A percentile compares a stretch with the other conserved stretches of the same genome.
These are phyloP conservation scores for Byasa hedistus DNA, from an alignment of 2,888 invertebrate species.

Conservation along the genomic window DNA sequence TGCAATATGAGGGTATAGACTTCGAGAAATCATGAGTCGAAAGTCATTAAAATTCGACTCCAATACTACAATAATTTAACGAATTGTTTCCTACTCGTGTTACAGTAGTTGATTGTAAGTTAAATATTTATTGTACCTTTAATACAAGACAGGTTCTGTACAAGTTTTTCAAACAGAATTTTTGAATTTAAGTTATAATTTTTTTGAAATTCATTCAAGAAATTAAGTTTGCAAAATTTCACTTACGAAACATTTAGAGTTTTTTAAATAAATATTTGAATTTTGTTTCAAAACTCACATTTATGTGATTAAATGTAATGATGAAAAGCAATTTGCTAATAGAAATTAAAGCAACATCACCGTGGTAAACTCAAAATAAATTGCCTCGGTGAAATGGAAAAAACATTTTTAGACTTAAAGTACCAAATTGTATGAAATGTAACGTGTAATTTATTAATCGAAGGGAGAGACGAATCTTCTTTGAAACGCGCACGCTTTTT, in stretches of 20 bases:
- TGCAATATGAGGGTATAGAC: not conserved
- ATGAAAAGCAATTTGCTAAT: not conserved
- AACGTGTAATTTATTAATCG: not conserved
- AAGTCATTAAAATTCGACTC: conserved; percentile 8
- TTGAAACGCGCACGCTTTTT: conserved; percentile 22
- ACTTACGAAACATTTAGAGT: not conserved
- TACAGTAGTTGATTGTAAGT: not conserved
- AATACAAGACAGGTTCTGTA: not conserved
- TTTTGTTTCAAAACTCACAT: not conserved
- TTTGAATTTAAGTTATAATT: too few species aligned
- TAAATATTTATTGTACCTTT: not conserved
- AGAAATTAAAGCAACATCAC: not conserved
- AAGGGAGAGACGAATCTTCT: conserved; percentile 47
- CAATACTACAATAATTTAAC: conserved; percentile 7
- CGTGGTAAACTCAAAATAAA: conserved; percentile 1
- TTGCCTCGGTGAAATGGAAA: not conserved
- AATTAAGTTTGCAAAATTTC: not conserved
- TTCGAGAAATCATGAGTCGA: not conserved
- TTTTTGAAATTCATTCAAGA: too few species aligned
- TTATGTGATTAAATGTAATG: not conserved
- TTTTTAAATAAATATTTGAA: too few species aligned
- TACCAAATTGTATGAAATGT: not conserved
- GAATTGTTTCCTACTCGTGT: conserved; percentile 11
- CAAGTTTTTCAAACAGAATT: too few species aligned
- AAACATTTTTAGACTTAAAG: not conserved